Base-by-base conservation (phyloP, 2,113 vertebrate species). In the Asarcornis scutulata region DNA sequence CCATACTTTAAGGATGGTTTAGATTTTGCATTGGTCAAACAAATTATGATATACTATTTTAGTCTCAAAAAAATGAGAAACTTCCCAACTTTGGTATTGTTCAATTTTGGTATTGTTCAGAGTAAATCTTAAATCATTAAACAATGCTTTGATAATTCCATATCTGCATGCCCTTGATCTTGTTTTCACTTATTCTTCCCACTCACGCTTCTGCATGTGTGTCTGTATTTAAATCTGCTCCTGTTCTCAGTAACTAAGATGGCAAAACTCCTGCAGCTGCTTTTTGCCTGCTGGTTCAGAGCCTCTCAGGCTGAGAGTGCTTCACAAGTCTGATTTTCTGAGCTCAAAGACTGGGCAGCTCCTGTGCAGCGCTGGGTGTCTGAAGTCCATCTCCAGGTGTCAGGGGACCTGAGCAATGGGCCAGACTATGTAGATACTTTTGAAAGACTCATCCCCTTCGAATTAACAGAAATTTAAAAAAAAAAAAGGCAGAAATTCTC, bases 21-120 rank as follows among this genome's bases (percentile, higher is more conserved):
- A 74, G 74, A 52, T 82, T 94, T 77, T 83, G 9, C 52, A 68
- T 83, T 60, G 88, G 48, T 89, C 84, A 77, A 93, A 93, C 21
- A 75, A 55, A 55, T 71, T n/a, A 48, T 34, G 25, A 71, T 29
- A 55, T 25, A 14, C 22, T 25, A 31, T 31, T 55, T 32, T 38
- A 60, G 34, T 58, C 29, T 8, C 48, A 23, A n/a, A 82, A 77
- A 95, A 83, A 18, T 16, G 23, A 83, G 55, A 93, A 92, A 86
- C n/a, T 83, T 71, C 20, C 22, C 20, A 48, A 48, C 46, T 82
- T 86, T 60, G 68, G 27, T 91, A 48, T 92, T 66, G 31, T 79
- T 76, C 59, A 12, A 60, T 80, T 79, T 90, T 40, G 38, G 34
- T 40, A 71, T 26, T 21, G 11, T 74, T 83, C 36, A 67, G 80